Evolutionary conservation across 2,113 vertebrate genomes (phyloP).

Genomic region (Romanogobio albipinnatus): DNA sequence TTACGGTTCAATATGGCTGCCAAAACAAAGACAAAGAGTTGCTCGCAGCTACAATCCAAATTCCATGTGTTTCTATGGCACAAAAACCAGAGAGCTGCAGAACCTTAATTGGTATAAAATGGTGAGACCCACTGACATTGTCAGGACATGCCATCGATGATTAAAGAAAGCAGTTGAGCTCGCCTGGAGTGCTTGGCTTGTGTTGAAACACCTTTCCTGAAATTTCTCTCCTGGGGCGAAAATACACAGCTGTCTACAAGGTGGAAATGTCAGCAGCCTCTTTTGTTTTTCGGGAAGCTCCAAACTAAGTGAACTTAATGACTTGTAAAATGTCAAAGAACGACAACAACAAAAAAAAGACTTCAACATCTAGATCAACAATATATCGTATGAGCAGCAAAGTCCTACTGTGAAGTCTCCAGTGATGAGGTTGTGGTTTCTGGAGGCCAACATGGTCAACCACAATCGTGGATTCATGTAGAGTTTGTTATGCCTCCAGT

Average conservation of each 20-base stretch:
- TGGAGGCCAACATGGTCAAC: slow-evolving; percentile 18
- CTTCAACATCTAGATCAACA: neutral
- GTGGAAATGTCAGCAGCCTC: slow-evolving; percentile 26
- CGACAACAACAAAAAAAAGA: neutral
- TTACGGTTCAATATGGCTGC: slow-evolving; percentile 10
- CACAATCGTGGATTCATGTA: neutral
- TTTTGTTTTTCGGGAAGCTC: neutral
- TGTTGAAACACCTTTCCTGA: slow-evolving; percentile 47
- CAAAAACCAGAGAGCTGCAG: neutral
- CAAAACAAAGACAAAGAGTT: slow-evolving; percentile 5
- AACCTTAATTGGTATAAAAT: slow-evolving; percentile 37
- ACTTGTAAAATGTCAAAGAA: neutral
- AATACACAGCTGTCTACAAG: slow-evolving; percentile 44
- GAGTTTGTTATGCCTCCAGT: slow-evolving; percentile 37
- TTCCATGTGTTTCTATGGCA: neutral
- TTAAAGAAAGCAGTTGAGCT: slow-evolving; percentile 31
- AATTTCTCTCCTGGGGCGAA: slow-evolving; percentile 46
- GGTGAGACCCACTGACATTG: slow-evolving; percentile 13
- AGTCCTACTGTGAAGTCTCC: neutral
- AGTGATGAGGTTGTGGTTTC: slow-evolving; percentile 22
- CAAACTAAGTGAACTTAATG: neutral
- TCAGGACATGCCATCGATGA: slow-evolving; percentile 30
- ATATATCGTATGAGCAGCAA: neutral
- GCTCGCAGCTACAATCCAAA: neutral
- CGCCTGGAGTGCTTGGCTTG: neutral